Base-by-base conservation (phyloP, 2,888 invertebrate species). In the Drosophila cracens region DNA sequence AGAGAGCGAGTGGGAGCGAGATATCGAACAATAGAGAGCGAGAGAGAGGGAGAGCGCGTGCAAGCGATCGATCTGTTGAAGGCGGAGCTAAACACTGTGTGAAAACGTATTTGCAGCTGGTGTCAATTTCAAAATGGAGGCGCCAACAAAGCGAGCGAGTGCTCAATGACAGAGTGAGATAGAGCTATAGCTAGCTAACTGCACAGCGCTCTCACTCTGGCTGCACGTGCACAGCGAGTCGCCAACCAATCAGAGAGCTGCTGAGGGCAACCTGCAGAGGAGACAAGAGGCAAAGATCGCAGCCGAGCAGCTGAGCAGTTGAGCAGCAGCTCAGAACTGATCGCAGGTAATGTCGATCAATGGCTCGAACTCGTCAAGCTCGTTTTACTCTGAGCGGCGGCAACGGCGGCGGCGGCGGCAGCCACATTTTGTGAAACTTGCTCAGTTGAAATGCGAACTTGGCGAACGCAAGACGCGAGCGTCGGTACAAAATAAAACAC, bases 111-210 rank as follows among this genome's bases (percentile, higher is more conserved):
- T 53, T 70, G 73, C 76, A 74, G 69, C 72, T 81, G 81, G 87
- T 84, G 87, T 81, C 79, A 84, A 83, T 88, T 91, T 90, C 90
- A 92, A 92, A 92, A 92, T 92, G 92, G 92, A 91, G 92, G 87
- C 83, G 90, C 82, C 74, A 81, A 83, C 77, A 70, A 64, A 68
- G 77, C 79, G 74, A 70, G 64, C 43, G 52, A 53, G 7, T 18
- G 60, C 48, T 36, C 18, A 16, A 38, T 4, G 63, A 0, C 13
- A 16, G 68, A 71, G 49, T 67, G 67, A 73, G 84, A 70, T 53
- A 62, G 74, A 72, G 31, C n/a, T 64, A 33, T 33, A 53, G 62
- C 38, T 29, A 31, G 7, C 13, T 48, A 63, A n/a, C 29, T 10
- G 36, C 53, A 67, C 51, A 13, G n/a, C 18, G 40, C 53, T 69